Evolutionary conservation across 2,797 vertebrate genomes (phyloP).

Genomic region (Spondyliosoma cantharus): DNA sequence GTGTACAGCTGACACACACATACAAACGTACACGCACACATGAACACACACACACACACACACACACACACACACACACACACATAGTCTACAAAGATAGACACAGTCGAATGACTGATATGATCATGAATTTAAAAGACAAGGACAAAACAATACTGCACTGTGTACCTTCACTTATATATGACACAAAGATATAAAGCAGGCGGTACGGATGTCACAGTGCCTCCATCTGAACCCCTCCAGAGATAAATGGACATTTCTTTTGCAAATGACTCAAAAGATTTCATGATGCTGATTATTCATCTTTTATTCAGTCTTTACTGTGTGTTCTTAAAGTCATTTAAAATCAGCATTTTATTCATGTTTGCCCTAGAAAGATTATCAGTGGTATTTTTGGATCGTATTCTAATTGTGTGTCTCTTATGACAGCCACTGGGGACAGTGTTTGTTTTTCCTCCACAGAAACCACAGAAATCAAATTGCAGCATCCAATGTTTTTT

Average conservation of each 20-base stretch:
- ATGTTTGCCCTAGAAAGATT: constrained; percentile 20
- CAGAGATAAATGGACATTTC: neutral
- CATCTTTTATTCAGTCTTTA: neutral
- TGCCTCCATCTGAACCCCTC: neutral
- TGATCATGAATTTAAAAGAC: neutral
- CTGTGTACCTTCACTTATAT: neutral
- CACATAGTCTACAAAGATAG: neutral
- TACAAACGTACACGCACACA: constrained; percentile 27
- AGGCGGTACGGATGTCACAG: too few species aligned
- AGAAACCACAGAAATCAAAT: neutral
- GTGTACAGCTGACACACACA: constrained; percentile 42
- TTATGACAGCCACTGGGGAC: neutral
- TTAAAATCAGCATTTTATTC: neutral
- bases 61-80: constrained; percentile 4
- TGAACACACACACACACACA: neutral
- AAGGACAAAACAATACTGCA: neutral
- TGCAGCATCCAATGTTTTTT: neutral
- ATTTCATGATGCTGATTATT: neutral
- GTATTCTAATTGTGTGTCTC: constrained; percentile 26
- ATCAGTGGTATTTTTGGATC: constrained; percentile 30
- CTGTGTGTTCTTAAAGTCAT: too few species aligned
- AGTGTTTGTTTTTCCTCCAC: neutral
- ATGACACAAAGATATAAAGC: neutral
- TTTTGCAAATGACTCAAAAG: neutral
- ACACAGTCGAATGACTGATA: neutral